Evolutionary conservation across 2,113 vertebrate species (phyloP).

Genomic region (Chloebia gouldiae): DNA sequence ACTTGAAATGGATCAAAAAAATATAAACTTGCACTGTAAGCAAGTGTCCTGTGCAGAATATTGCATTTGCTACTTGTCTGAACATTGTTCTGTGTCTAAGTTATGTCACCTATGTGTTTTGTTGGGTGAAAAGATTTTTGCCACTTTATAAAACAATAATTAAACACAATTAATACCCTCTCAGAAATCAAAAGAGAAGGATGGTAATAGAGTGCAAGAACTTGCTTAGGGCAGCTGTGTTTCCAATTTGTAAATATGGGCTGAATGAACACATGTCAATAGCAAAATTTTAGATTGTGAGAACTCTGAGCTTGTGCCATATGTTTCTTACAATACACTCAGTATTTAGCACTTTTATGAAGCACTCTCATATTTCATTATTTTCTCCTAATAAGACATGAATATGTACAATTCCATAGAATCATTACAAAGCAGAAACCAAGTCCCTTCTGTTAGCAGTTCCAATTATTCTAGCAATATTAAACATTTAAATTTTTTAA

Average conservation of each 20-base stretch:
- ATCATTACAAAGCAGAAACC: not conserved
- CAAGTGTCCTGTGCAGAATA: not conserved
- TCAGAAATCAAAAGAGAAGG: not conserved
- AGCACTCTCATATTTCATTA: not conserved
- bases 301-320: not conserved
- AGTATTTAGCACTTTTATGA: not conserved
- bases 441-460: not conserved
- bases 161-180: not conserved
- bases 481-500: not conserved
- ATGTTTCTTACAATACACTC: not conserved
- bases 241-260: not conserved
- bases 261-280: not conserved
- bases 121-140: not conserved
- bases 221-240: not conserved
- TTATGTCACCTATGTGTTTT: not conserved
- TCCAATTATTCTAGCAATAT: slow-evolving; percentile 3
- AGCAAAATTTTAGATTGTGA: not conserved
- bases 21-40: fast-evolving
- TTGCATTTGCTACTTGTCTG: not conserved
- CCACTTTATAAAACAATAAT: not conserved
- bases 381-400: not conserved
- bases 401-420: not conserved
- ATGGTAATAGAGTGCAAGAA: not conserved
- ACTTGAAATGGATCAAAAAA: not conserved
- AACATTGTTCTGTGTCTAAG: not conserved